Evolutionary conservation across 2,797 vertebrate genomes (phyloP).

Genomic region (Tympanoctomys barrerae): DNA sequence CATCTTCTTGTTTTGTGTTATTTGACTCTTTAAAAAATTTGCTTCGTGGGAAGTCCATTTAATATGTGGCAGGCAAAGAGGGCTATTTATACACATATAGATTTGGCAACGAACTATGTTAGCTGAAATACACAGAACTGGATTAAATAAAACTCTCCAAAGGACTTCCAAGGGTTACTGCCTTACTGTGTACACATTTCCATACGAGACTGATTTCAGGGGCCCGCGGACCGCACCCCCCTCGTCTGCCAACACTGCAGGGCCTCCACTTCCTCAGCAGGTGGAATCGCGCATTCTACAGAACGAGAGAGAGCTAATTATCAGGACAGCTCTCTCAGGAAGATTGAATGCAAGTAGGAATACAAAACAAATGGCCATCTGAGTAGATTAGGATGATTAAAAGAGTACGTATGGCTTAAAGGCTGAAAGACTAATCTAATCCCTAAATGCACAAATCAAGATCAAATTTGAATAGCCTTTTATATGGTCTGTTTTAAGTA

Average conservation of each 20-base stretch:
- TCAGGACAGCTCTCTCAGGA: constrained; percentile 29
- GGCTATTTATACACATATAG: background rate
- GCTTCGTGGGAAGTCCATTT: constrained; percentile 2
- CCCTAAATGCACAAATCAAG: constrained; percentile 38
- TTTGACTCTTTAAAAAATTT: background rate
- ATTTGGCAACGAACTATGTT: constrained; percentile 23
- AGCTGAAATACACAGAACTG: constrained; percentile 46
- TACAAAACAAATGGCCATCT: constrained; percentile 46
- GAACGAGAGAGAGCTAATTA: constrained; percentile 58
- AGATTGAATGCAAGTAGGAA: constrained; percentile 50
- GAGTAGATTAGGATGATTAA: constrained; percentile 60
- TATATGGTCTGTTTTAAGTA: constrained; percentile 60
- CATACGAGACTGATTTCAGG: constrained; percentile 52
- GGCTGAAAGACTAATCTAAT: constrained; percentile 57
- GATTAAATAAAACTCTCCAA: constrained; percentile 60
- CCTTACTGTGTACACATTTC: constrained; percentile 49
- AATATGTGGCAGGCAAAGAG: constrained; percentile 9
- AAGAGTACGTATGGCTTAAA: constrained; percentile 44
- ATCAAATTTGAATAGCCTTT: constrained; percentile 53
- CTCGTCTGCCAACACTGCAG: constrained; percentile 14
- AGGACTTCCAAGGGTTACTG: constrained; percentile 62
- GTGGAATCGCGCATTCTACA: constrained; percentile 39
- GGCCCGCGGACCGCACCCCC: constrained; percentile 47
- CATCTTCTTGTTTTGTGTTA: background rate
- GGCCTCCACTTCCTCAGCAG: constrained; percentile 58